Base-by-base conservation (phyloP, 2,888 invertebrate species). In the Malthinus flaveolus region DNA sequence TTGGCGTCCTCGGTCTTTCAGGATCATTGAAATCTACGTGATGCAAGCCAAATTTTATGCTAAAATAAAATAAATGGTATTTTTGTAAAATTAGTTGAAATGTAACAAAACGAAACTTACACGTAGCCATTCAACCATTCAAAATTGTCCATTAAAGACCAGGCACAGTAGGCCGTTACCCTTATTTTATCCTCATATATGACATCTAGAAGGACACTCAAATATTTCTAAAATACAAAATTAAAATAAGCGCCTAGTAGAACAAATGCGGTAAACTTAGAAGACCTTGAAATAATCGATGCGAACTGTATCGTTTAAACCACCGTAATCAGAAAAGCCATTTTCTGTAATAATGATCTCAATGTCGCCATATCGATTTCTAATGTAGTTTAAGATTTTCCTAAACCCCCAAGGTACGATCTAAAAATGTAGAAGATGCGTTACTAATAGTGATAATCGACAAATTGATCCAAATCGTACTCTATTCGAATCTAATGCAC, bases 101-200 rank as follows among this genome's bases (percentile, higher is more conserved):
- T n/a, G n/a, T n/a, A n/a, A n/a, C n/a, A n/a, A n/a, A n/a, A n/a
- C n/a, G n/a, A n/a, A 23, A 5, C 23, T 84, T 80, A 87, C 83
- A 83, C 83, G 70, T 82, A 90, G 15, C 90, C 91, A 32, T 82
- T 79, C 61, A 81, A 81, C 90, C 90, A 91, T 73, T 91, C 90
- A 71, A 87, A 90, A 71, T 88, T 88, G 68, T 92, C 91, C 73
- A 91, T 80, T 7, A 92, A 76, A 60, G 87, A 87, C 89, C 90
- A 90, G 51, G 85, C 84, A 0, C 87, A 83, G 69, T 90, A 91
- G 0, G 86, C 90, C 1, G 78, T 68, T 1, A 87, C 79, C 8
- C 10, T 49, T 4, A 59, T 49, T 11, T 42, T 32, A 13, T 58
- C 58, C 10, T 39, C 9, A 12, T 33, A 36, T 23, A 57, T 46